Evolutionary conservation across 1,140 invertebrate genomes (phyloP), one percentile per base, ranked within the genome.

Genomic region (Drosophila bifasciata): DNA sequence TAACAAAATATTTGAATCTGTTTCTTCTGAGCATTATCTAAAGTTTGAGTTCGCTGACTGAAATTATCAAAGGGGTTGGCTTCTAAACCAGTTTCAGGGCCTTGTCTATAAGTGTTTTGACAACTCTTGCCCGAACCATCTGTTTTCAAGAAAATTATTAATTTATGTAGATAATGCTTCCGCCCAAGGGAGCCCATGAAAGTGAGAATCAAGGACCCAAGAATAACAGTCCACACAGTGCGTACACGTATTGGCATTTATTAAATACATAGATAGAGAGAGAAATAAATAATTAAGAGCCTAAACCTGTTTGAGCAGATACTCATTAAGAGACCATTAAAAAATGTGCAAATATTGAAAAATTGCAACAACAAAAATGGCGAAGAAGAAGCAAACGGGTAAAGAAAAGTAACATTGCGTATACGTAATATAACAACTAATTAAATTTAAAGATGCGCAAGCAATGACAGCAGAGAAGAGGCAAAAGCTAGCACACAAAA

Each of bases 261-360:
- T 36, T 36, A 3, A 36, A 36, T 4, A 36, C 3, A 36, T 5
- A 36, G 52, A 19, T 44, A 44, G 15, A 15, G 57, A 44, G 15
- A 21, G 28, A 39, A 3, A 45, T 9, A 15, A 17, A 21, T 21
- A 44, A 19, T 62, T 17, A 43, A 7, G 36, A 36, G 19, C 15
- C 19, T 51, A 44, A 74, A 74, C 70, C 40, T 8, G 70, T 64
- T 73, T 57, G 16, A 41, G 39, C 44, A 21, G 39, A 15, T 57
- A 52, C 36, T 60, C 67, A 76, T 76, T 68, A 79, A 76, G 73
- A 53, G 62, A 32, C 69, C 59, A 75, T 74, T 75, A 74, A 66
- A 68, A 70, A 59, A 60, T 52, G 62, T 46, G 68, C 73, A 72
- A 63, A 76, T 58, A 75, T 75, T 66, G 60, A 75, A 76, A 76